These are phyloP conservation scores for Habropoda laboriosa DNA, from an alignment of 1,140 invertebrate species.

Conservation along the genomic window DNA sequence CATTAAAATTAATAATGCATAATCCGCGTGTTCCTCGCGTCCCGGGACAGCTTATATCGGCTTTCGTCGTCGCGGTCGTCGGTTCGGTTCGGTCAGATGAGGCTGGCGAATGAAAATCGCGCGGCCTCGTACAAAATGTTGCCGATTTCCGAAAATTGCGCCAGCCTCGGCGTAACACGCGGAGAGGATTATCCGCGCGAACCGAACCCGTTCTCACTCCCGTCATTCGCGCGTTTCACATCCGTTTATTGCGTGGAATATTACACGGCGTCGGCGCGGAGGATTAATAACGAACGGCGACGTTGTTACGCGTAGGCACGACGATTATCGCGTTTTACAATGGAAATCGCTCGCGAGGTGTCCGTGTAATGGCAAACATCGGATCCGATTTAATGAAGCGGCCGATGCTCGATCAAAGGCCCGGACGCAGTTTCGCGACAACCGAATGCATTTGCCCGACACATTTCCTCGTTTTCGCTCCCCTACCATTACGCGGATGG, in stretches of 20 bases:
- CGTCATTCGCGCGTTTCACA: no score
- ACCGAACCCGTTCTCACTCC: no score
- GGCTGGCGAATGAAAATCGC: constrained; percentile 47
- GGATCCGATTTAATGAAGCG: constrained; percentile 52
- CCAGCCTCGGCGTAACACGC: not conserved
- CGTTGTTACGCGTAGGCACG: constrained; percentile 13
- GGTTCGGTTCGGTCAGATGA: no score
- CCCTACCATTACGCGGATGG: not conserved
- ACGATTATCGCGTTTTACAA: constrained; percentile 62
- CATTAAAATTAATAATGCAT: constrained; percentile 65
- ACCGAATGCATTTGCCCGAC: not conserved
- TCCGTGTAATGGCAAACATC: constrained; percentile 52
- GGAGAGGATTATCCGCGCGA: constrained; percentile 51
- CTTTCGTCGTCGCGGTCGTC: not conserved
- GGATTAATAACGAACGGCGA: constrained; percentile 59
- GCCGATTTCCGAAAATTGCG: constrained; percentile 49
- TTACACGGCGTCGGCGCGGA: constrained; percentile 46
- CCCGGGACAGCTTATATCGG: constrained; percentile 41
- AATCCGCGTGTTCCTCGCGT: constrained; percentile 36
- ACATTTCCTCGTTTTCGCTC: constrained; percentile 1
- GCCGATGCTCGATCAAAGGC: constrained; percentile 34
- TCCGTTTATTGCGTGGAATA: constrained; percentile 65
- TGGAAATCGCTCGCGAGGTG: constrained; percentile 51
- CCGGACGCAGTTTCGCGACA: not conserved
- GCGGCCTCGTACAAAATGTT: constrained; percentile 33